These are phyloP conservation scores for Agriopis leucophaearia DNA, from an alignment of 2,888 invertebrate genomes.

Conservation along the genomic window DNA sequence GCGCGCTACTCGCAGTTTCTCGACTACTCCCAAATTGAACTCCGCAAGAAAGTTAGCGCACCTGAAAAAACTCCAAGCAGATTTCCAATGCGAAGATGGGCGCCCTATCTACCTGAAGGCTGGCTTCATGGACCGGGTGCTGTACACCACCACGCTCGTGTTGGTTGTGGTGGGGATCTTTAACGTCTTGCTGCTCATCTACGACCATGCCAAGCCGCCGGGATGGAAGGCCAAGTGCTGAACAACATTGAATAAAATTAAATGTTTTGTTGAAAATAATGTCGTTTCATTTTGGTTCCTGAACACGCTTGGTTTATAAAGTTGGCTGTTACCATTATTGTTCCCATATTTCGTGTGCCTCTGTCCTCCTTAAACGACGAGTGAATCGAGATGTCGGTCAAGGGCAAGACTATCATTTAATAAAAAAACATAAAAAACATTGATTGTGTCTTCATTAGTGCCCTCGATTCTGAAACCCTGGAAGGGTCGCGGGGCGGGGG, in stretches of 20 bases:
- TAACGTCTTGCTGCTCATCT: background rate
- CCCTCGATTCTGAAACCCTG: background rate
- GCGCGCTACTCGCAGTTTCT: background rate
- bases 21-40: background rate
- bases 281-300: background rate
- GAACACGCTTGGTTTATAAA: too few relatives aligned
- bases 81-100: conserved; percentile 15
- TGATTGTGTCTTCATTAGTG: background rate
- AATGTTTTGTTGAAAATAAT: background rate
- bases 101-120: conserved; percentile 6
- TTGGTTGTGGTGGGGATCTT: background rate
- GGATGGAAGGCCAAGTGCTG: background rate
- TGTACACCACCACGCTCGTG: background rate
- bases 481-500: conserved; percentile 9
- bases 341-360: too few relatives aligned
- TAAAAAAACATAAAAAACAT: too few relatives aligned
- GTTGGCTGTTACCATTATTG: too few relatives aligned
- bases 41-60: background rate
- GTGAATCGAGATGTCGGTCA: too few relatives aligned
- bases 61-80: conserved; percentile 15
- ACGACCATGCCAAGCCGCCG: conserved; percentile 10
- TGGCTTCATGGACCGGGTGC: conserved; percentile 1
- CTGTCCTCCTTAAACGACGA: too few relatives aligned
- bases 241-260: background rate
- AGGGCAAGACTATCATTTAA: too few relatives aligned